These are phyloP conservation scores for Atherinosoma microstoma DNA, from an alignment of 2,797 vertebrate genomes.

Conservation along the genomic window DNA sequence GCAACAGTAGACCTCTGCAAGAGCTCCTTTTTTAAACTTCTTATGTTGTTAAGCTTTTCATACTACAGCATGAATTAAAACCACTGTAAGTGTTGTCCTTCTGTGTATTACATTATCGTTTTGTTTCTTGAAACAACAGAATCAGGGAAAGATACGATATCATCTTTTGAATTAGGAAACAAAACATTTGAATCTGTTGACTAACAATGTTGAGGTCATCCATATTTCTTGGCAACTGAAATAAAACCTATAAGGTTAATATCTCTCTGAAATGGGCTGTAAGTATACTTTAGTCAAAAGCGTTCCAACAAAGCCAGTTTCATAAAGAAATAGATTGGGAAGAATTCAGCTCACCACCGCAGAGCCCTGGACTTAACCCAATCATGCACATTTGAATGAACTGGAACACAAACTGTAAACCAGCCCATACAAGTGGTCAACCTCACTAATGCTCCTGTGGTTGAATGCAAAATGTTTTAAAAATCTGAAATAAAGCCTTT, in stretches of 20 bases:
- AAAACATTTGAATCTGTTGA: not conserved
- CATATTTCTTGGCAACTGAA: not conserved
- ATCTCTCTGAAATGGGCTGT: not conserved
- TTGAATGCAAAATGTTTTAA: not conserved
- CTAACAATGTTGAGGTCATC: not conserved
- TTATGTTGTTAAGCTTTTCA: not conserved
- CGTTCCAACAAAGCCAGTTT: too few species aligned
- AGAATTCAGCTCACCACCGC: not conserved
- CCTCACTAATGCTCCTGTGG: constrained; percentile 6
- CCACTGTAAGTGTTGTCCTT: not conserved
- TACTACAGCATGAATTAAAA: not conserved
- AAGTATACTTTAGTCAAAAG: not conserved
- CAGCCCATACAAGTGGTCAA: not conserved
- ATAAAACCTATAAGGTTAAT: not conserved
- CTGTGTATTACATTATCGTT: too few species aligned
- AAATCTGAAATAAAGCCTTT: constrained; percentile 7
- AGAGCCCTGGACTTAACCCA: constrained; percentile 3
- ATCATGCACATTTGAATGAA: constrained; percentile 4
- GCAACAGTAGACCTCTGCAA: not conserved
- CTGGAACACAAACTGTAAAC: constrained; percentile 5
- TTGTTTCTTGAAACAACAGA: not conserved
- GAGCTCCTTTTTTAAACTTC: not conserved
- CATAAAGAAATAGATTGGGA: not conserved
- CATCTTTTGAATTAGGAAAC: not conserved
- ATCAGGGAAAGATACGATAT: not conserved